Evolutionary conservation across 2,888 invertebrate genomes (phyloP), one percentile per base, ranked within the genome.

Genomic region (Cryptocheilus praepositus): DNA sequence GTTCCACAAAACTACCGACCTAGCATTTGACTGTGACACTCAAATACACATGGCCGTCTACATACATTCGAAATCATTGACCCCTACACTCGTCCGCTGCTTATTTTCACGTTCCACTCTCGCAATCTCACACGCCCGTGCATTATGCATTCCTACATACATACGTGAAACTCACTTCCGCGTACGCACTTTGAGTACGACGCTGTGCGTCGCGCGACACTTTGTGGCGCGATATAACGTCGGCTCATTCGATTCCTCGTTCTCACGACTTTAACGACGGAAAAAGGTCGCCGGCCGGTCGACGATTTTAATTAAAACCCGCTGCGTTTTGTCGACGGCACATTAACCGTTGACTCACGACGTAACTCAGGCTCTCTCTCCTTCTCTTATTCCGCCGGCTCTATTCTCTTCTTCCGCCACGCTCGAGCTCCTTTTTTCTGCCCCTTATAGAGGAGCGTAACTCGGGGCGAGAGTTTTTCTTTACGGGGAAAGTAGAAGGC

Each of bases 231-330:
- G 25, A 25, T 25, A 5, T 25, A 5, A 25, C 25, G 25, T 49
- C 28, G 55, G 3, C 15, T 19, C 43, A 19, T 57, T 57, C 43
- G 57, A 57, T 57, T 57, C 21, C 36, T 57, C 57, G 28, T 57
- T 57, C 57, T 57, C 57, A 57, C 57, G 65, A 61, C 64, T 61
- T 69, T 69, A 71, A 76, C 70, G 64, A 65, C 64, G 64, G 67
- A 74, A 71, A 68, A 67, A 66, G 57, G 56, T 36, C 51, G 51
- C 62, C 52, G 49, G 54, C 49, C 61, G 60, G 18, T 19, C 44
- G 53, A 69, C 65, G 70, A 76, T 73, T 80, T 82, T 81, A 82
- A 83, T 82, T 81, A 80, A 83, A 82, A 71, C 68, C 71, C 57
- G 57, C 73, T 72, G 73, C 60, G 71, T 79, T 81, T 74, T 74